Evolutionary conservation across 2,797 vertebrate genomes (phyloP).

Genomic region (Tapirus indicus): DNA sequence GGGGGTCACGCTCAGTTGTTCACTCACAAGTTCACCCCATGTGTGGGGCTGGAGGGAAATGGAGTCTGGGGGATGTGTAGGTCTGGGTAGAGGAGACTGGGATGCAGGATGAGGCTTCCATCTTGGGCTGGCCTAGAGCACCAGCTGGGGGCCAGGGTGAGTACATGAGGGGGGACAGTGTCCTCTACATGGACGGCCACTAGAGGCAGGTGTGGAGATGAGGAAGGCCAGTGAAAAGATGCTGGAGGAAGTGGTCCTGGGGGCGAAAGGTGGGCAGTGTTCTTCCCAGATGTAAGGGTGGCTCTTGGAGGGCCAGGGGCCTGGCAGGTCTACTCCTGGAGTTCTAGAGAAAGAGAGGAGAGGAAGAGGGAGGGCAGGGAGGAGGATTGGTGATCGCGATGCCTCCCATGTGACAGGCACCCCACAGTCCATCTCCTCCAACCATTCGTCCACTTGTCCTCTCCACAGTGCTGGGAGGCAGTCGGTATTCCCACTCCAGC

Average conservation of each 20-base stretch:
- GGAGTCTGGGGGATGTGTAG: not conserved
- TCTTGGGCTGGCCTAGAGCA: not conserved
- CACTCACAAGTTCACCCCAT: not conserved
- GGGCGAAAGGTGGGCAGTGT: constrained; percentile 88
- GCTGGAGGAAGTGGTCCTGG: constrained; percentile 88
- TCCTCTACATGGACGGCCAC: constrained; percentile 91
- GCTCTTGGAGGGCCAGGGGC: constrained; percentile 92
- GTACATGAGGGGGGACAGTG: not conserved
- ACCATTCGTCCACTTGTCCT: no score
- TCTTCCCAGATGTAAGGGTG: constrained; percentile 89
- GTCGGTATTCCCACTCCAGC: no score
- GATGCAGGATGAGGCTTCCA: not conserved
- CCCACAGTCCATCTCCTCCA: not conserved
- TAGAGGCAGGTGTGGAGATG: constrained; percentile 74
- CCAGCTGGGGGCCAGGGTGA: not conserved
- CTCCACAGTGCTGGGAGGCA: not conserved
- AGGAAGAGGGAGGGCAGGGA: constrained; percentile 53
- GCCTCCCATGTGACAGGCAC: rapidly evolving
- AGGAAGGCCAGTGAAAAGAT: constrained; percentile 87
- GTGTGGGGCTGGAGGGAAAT: not conserved
- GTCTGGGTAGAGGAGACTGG: constrained; percentile 24
- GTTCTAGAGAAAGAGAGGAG: constrained; percentile 89
- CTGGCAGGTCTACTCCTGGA: constrained; percentile 90
- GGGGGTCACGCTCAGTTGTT: rapidly evolving
- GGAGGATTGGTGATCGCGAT: not conserved